Evolutionary conservation across 2,888 invertebrate species (phyloP).

Genomic region (Hyppa rectilinea): DNA sequence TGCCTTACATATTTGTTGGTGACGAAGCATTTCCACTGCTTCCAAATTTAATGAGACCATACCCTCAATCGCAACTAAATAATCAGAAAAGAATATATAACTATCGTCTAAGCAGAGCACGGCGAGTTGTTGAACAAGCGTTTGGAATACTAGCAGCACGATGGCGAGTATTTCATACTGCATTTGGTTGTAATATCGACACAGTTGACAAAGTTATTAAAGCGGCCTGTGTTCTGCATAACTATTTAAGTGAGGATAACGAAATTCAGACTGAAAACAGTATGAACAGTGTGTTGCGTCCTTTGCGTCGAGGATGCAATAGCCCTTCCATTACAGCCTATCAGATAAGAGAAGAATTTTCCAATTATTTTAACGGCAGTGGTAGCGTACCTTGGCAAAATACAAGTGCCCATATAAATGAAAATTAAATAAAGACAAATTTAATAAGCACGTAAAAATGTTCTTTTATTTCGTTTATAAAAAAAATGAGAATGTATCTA

Average conservation of each 20-base stretch:
- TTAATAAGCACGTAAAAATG: slow-evolving; percentile 34
- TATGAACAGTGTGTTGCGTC: slow-evolving; percentile 38
- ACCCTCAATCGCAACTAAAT: slow-evolving; percentile 6
- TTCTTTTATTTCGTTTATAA: slow-evolving; percentile 1
- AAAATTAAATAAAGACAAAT: slow-evolving; percentile 41
- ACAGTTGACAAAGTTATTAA: slow-evolving; percentile 27
- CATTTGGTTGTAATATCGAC: slow-evolving; percentile 14
- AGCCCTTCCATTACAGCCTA: slow-evolving; percentile 22
- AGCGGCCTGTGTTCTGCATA: slow-evolving; percentile 16
- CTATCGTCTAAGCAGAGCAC: slow-evolving; percentile 9
- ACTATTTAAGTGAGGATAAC: neutral
- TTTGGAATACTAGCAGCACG: slow-evolving; percentile 12
- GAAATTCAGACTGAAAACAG: slow-evolving; percentile 32
- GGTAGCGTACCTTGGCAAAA: no score
- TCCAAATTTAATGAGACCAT: slow-evolving; percentile 26
- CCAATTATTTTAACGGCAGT: no score
- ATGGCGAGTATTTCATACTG: slow-evolving; percentile 4
- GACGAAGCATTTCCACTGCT: slow-evolving; percentile 25
- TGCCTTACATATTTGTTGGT: slow-evolving; percentile 23
- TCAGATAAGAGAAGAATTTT: slow-evolving; percentile 36
- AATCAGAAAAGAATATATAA: slow-evolving; percentile 15
- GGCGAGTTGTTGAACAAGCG: slow-evolving; percentile 3
- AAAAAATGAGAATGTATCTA: slow-evolving; percentile 8
- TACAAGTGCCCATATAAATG: no score
- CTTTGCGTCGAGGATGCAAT: slow-evolving; percentile 40